Conservation (phyloP, 2,888 invertebrate species). For the Nebria brevicollis region DNA sequence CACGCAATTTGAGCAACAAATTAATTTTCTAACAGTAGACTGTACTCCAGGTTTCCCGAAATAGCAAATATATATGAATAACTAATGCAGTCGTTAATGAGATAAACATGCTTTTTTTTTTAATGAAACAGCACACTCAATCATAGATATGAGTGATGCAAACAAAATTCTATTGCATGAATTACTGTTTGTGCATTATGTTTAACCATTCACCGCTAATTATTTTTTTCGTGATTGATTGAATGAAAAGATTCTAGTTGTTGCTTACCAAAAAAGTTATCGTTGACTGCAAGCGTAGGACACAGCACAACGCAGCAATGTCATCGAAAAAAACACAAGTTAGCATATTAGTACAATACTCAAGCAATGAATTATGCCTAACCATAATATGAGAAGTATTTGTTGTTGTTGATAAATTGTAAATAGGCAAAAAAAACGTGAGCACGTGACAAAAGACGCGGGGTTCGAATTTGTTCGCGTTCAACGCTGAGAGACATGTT, state of each 20-base stretch:
- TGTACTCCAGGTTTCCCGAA: too few relatives aligned
- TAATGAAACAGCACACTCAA: conserved; percentile 22
- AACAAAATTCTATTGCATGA: neutral
- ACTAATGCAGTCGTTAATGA: conserved; percentile 36
- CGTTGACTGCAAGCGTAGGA: conserved; percentile 83
- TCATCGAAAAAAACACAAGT: conserved; percentile 53
- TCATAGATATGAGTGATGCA: conserved; percentile 38
- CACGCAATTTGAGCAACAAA: too few relatives aligned
- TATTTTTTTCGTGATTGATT: neutral
- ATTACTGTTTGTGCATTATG: neutral
- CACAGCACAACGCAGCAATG: conserved; percentile 47
- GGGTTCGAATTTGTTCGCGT: too few relatives aligned
- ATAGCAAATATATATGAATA: neutral
- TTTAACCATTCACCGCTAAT: neutral
- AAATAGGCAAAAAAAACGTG: too few relatives aligned
- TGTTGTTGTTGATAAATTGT: neutral
- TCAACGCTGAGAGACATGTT: too few relatives aligned
- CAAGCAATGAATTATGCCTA: conserved; percentile 4
- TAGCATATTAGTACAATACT: conserved; percentile 50
- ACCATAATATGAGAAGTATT: neutral
- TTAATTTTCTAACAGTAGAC: too few relatives aligned
- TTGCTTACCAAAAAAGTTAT: conserved; percentile 99
- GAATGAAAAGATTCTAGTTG: neutral
- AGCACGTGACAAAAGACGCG: too few relatives aligned
- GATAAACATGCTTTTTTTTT: conserved; percentile 15